Base-by-base conservation (phyloP, 1,140 invertebrate species). In the Heterodera schachtii region DNA sequence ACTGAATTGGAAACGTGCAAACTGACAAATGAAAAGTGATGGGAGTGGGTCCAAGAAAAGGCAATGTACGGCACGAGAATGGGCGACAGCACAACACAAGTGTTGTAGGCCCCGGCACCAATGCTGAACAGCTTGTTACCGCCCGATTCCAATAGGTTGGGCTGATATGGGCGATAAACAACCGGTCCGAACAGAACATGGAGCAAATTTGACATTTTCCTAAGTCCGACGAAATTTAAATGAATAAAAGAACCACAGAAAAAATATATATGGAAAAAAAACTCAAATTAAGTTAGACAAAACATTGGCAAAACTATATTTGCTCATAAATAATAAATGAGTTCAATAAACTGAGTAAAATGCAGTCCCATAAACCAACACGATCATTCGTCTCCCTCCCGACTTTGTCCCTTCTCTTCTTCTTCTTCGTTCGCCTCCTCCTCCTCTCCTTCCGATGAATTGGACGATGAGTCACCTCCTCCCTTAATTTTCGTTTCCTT, bases 51-150 rank as follows among this genome's bases (percentile, higher is more conserved):
- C 31, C 31, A 31, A 31, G 66, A 46, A 44, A 44, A 74, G 13
- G 73, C 49, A 52, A 82, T 16, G 70, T 82, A 82, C 60, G 81
- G 81, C 43, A 82, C 69, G 7, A 82, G 43, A 7, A 82, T 21
- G 9, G 81, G 81, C 19, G 78, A 81, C 8, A 79, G 57, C 46
- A n/a, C 16, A 52, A 75, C 44, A n/a, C 31, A 47, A n/a, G 80
- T 21, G 43, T 70, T 70, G n/a, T 75, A 75, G 7, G 80, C 41
- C 9, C 77, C 79, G 8, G 49, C 66, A 5, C 47, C 69, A 11
- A 82, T 3, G 41, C 75, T 31, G 31, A 82, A n/a, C 64, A 80
- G 41, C 43, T 46, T 67, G 41, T 81, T 49, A 5, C 75, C 75
- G 5, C 19, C 16, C 46, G 16, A n/a, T 41, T 82, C 81, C 46